A percentile compares a stretch with the other conserved stretches of the same genome.
These are phyloP conservation scores for Chouioia cunea DNA, from an alignment of 2,888 invertebrate genomes.

Conservation along the genomic window DNA sequence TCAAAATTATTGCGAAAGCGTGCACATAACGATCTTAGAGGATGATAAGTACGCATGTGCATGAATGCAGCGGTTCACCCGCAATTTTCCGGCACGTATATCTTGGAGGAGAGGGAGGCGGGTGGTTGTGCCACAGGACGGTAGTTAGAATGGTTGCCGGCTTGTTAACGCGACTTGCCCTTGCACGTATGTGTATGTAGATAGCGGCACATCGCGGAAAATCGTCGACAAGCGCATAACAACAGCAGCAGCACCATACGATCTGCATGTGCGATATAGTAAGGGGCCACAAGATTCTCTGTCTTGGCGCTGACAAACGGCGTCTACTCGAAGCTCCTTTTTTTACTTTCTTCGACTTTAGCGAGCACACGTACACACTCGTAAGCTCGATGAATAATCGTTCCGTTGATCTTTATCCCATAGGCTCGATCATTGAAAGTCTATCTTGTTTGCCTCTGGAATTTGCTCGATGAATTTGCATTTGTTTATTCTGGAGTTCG, in stretches of 20 bases:
- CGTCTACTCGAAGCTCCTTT: neutral
- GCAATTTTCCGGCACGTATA: constrained; percentile 69
- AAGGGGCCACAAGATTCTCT: constrained; percentile 10
- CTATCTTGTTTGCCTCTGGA: no score
- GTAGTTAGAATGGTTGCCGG: constrained; percentile 68
- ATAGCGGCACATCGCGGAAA: constrained; percentile 51
- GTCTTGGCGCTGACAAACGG: constrained; percentile 28
- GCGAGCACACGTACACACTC: neutral
- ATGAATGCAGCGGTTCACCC: constrained; percentile 52
- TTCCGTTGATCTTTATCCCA: constrained; percentile 25
- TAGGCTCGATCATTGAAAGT: no score
- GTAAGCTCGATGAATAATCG: constrained; percentile 14
- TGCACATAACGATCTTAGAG: no score
- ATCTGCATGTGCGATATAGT: constrained; percentile 42
- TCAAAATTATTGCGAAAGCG: no score
- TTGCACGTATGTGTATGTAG: constrained; percentile 36
- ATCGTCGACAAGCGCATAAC: constrained; percentile 43
- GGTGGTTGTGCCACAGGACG: constrained; percentile 53
- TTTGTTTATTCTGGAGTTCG: no score
- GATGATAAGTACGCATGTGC: no score
- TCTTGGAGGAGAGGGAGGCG: constrained; percentile 53
- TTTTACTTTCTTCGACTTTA: constrained; percentile 34
- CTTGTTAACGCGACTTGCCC: constrained; percentile 66
- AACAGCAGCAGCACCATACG: constrained; percentile 24
- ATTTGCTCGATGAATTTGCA: no score